Conservation (phyloP, 2,888 invertebrate species). For the Pyrrhosoma nymphula region DNA sequence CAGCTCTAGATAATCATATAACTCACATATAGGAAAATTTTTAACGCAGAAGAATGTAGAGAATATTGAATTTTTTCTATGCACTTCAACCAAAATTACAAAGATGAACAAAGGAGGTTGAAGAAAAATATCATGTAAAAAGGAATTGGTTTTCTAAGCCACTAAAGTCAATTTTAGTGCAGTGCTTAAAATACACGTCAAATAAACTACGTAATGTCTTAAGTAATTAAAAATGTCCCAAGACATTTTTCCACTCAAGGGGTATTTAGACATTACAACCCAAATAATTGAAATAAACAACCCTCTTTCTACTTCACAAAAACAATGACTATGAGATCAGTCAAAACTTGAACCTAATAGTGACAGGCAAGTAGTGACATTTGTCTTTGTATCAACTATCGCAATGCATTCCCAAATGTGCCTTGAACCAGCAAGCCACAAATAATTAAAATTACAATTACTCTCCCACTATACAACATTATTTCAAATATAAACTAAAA, state of each 20-base stretch:
- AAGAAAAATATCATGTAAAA: not conserved
- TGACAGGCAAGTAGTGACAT: conserved; percentile 55
- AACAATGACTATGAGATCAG: conserved; percentile 64
- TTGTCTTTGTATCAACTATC: conserved; percentile 64
- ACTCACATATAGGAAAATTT: not conserved
- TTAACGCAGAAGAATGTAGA: not conserved
- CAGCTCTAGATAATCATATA: not conserved
- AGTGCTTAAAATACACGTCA: not conserved
- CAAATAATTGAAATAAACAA: conserved; percentile 46
- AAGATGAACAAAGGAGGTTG: not conserved
- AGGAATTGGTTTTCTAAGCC: not conserved
- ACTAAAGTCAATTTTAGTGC: conserved; percentile 3
- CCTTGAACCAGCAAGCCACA: conserved; percentile 66
- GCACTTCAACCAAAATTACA: not conserved
- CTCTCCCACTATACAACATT: conserved; percentile 56
- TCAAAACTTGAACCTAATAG: conserved; percentile 51
- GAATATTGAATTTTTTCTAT: not conserved
- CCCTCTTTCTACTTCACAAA: conserved; percentile 54
- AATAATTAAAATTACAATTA: conserved; percentile 51
- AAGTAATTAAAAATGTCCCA: not conserved
- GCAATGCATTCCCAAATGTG: conserved; percentile 57
- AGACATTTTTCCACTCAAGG: conserved; percentile 51
- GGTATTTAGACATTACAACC: conserved; percentile 22
- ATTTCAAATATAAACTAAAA: conserved; percentile 62
- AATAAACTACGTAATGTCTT: not conserved